Base-by-base conservation (phyloP, 2,113 vertebrate genomes). In the Misgurnus anguillicaudatus region DNA sequence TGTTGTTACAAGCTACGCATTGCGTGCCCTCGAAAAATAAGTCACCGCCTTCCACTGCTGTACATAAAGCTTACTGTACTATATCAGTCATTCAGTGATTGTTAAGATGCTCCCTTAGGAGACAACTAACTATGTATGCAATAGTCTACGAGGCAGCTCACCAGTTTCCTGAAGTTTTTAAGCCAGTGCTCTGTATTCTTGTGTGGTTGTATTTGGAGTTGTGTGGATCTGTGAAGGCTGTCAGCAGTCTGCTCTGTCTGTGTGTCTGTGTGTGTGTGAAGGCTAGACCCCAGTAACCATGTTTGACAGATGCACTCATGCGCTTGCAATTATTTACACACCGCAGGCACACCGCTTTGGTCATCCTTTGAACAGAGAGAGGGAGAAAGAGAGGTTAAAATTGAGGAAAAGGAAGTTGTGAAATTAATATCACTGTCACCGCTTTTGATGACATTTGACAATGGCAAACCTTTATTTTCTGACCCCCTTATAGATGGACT, bases 251-350 rank as follows among this genome's bases (percentile, higher is more conserved):
- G 51, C 51, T 57, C n/a, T 41, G 7, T 80, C 17, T 71, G 41
- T 9, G 6, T 74, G 14, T 80, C 13, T 42, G 60, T 45, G 45
- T 73, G 70, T 84, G 71, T 66, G 21, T 41, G 17, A 82, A 85
- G 83, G 77, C 53, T 53, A 66, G 67, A 80, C 83, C 79, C 71
- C 4, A 4, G 79, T 90, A 87, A 90, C 87, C 48, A 14, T 84
- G 85, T 87, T 85, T 88, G 87, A 88, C 88, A 89, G 87, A 85
- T 89, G 87, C 82, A 72, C 80, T 84, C 87, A 80, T 80, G 80
- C 79, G 73, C 81, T 70, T 21, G 80, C 88, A 86, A 87, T 89
- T 89, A 88, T 87, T 85, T 86, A 84, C 84, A 86, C 80, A 86
- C 75, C 82, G 66, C 80, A 65, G 72, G 72, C 17, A 74, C 72